Evolutionary conservation across 2,888 invertebrate species (phyloP), one percentile per base, ranked within the genome.

Genomic region (Neuroscelio doddi): DNA sequence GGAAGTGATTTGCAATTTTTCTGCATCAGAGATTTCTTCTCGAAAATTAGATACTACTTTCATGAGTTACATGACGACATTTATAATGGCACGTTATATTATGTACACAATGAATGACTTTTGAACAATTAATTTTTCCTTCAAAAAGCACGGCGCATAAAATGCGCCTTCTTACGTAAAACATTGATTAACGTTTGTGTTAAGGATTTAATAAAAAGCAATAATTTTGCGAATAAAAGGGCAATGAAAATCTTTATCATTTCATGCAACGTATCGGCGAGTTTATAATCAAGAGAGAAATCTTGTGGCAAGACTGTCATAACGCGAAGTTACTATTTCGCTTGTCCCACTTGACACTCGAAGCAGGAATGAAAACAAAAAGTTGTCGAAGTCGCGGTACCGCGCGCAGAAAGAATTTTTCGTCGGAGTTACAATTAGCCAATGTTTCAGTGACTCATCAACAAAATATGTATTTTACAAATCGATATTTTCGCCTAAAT

Each of bases 311-410:
- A 30, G 38, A 50, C 44, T 59, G 51, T 65, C 62, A 47, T 42
- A 52, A 21, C 12, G 41, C 12, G 24, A 10, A 59, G 42, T 36
- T 27, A 52, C 45, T 47, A 39, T 57, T 62, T 44, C 49, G 57
- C 50, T 57, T 53, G 61, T 65, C 56, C 64, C 61, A 66, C 61
- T 57, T 66, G 65, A 66, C 65, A 62, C 53, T 57, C 41, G 53
- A 50, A 53, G 57, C 58, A 61, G 38, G 56, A 61, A 65, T 47
- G 52, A 49, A 56, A 56, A 49, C 65, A 65, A 57, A 56, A 57
- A 61, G 59, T 32, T 16, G 49, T 34, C 41, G 14, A 26, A 42
- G 41, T 42, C 17, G 41, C 41, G 52, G 32, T 49, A 21, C 38
- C 38, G 30, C 50, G 34, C 39, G 38, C 38, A 45, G 45, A 16